Evolutionary conservation across 2,113 vertebrate genomes (phyloP), one percentile per base, ranked within the genome.

Genomic region (Antigone vipio): DNA sequence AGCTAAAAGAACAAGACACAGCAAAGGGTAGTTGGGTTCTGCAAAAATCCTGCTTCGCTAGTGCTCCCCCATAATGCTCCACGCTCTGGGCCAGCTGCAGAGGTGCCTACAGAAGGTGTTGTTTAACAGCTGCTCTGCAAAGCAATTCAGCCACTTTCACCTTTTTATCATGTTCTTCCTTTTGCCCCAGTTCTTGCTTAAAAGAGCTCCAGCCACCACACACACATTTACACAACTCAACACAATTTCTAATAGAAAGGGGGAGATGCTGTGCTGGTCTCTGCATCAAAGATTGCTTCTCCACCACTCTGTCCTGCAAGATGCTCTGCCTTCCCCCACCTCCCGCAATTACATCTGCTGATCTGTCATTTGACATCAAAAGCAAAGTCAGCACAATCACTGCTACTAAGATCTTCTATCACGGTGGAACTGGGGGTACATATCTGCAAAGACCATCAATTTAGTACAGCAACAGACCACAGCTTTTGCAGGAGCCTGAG

Each of bases 331-430:
- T 66, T 59, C 45, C 2, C 5, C 15, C 38, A 4, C 38, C 38
- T 9, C 18, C 38, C 38, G 2, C 88, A 72, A 14, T 30, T 59
- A 35, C 82, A 44, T 12, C 58, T 76, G 75, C 92, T 49, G 78
- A 24, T 34, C 58, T 32, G 75, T 13, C 68, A 5, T 9, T 34
- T 23, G 80, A 3, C 44, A 63, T 0, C 9, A 67, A 60, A 34
- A 34, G 85, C 85, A 2, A 3, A 45, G 55, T 58, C 91, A 90
- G 88, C 91, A 69, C 35, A 1, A 27, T 4, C n/a, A 0, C 63
- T 52, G 0, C 12, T 30, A 1, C 59, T 0, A 14, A 47, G 84
- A 8, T 40, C 49, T 34, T 24, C 11, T 4, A 3, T 8, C 21
- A 1, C 64, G 3, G 81, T 7, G 66, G 52, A 40, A 38, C 73